Evolutionary conservation across 2,797 vertebrate genomes (phyloP).

Genomic region (Pagetopsis macropterus): DNA sequence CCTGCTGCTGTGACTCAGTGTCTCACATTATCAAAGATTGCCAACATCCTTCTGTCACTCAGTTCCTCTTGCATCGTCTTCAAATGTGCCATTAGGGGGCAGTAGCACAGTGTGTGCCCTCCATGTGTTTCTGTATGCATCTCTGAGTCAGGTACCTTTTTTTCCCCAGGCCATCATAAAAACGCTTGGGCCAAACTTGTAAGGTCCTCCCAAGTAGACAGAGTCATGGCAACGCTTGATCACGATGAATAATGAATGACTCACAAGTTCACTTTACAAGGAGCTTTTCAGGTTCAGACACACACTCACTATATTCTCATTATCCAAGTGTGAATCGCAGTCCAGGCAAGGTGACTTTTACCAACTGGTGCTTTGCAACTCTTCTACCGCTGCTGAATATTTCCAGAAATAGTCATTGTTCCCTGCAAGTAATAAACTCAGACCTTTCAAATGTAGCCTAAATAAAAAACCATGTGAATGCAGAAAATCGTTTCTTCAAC

Average conservation of each 20-base stretch:
- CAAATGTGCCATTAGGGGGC: slow-evolving; percentile 87
- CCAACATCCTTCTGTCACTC: background rate
- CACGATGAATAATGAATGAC: slow-evolving; percentile 80
- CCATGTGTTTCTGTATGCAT: slow-evolving; percentile 83
- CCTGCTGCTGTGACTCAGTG: background rate
- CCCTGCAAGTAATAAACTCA: slow-evolving; percentile 5
- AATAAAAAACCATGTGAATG: background rate
- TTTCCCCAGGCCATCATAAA: slow-evolving; percentile 85
- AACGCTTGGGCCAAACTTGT: slow-evolving; percentile 81
- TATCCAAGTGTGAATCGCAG: slow-evolving; percentile 60
- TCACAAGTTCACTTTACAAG: slow-evolving; percentile 82
- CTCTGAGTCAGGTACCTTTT: slow-evolving; percentile 81
- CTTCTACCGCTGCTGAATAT: slow-evolving; percentile 22
- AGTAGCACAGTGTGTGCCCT: slow-evolving; percentile 85
- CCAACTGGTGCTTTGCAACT: slow-evolving; percentile 24
- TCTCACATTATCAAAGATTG: slow-evolving; percentile 5
- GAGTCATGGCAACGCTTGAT: slow-evolving; percentile 79
- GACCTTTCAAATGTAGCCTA: background rate
- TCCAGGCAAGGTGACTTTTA: slow-evolving; percentile 44
- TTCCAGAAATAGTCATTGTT: slow-evolving; percentile 17
- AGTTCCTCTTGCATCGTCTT: slow-evolving; percentile 72
- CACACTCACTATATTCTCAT: slow-evolving; percentile 67
- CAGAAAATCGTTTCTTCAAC: background rate
- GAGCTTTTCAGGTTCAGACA: slow-evolving; percentile 75
- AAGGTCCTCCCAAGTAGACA: slow-evolving; percentile 72